Base-by-base conservation (phyloP, 2,888 invertebrate species). In the Amblyteles armatorius region DNA sequence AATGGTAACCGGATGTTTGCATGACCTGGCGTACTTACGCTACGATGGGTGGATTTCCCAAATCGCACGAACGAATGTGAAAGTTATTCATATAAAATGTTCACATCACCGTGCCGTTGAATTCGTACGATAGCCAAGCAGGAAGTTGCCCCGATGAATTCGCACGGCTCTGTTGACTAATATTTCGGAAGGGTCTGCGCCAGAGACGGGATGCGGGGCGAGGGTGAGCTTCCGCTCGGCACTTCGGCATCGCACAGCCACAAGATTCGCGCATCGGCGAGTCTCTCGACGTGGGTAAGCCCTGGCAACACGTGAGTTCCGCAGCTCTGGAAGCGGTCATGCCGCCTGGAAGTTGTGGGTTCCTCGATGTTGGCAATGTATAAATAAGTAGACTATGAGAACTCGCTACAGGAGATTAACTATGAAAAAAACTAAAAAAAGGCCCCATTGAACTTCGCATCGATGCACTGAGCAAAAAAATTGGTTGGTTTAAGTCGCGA, bases 261-360 rank as follows among this genome's bases (percentile, higher is more conserved):
- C 63, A 74, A 74, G 60, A 74, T 74, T 76, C 52, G 76, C 36
- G 76, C 76, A 76, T 65, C 76, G 33, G 65, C n/a, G 52, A 22
- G 16, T 76, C 33, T 63, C 50, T 57, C 22, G 52, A 76, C n/a
- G 33, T 22, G 50, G n/a, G 65, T 33, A 76, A 76, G 76, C 76
- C 65, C 65, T 76, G 76, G 65, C 76, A 76, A 76, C 36, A 65
- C 50, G 36, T 63, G 63, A 74, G n/a, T 65, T 50, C 19, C 7
- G 50, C 9, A 48, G 74, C 13, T 29, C 11, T 48, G 44, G 26
- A 57, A 19, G 72, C 50, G n/a, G 63, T 63, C 33, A 19, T n/a
- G 44, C 26, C 73, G 19, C 29, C 22, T 19, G 63, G 48, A 63
- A 63, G 33, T 63, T 29, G 74, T 33, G 57, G 26, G 11, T 26